A percentile compares a stretch with the other conserved stretches of the same genome.
Evolutionary conservation across 2,797 vertebrate genomes (phyloP).

Genomic region (Eulemur rubriventer): DNA sequence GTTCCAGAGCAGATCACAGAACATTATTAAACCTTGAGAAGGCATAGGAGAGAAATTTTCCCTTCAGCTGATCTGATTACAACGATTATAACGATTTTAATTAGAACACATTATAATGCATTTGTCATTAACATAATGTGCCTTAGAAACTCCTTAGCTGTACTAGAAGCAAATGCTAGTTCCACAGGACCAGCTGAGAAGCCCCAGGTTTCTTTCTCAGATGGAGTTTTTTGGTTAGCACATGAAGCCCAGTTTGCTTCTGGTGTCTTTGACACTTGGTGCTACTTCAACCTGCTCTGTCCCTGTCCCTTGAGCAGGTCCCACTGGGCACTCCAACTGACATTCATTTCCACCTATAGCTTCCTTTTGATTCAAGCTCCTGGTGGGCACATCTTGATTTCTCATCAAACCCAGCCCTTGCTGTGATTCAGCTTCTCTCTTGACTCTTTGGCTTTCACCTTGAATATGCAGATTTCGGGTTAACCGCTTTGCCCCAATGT

Average conservation of each 20-base stretch:
- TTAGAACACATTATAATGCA: background rate
- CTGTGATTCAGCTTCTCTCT: background rate
- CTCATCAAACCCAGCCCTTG: background rate
- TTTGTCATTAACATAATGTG: background rate
- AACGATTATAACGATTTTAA: slow-evolving; percentile 8
- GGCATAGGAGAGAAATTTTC: background rate
- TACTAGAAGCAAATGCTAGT: background rate
- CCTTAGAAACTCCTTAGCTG: background rate
- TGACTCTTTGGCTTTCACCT: background rate
- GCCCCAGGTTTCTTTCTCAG: background rate
- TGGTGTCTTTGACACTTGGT: background rate
- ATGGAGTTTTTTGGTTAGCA: background rate
- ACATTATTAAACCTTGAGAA: background rate
- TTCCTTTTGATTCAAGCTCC: background rate
- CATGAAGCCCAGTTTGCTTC: background rate
- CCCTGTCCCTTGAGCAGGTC: background rate
- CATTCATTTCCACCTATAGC: background rate
- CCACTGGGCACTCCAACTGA: background rate
- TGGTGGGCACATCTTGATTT: background rate
- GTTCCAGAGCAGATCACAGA: background rate
- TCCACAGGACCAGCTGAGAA: background rate
- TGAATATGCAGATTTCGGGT: background rate
- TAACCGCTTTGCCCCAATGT: background rate
- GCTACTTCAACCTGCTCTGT: background rate
- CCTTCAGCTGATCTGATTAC: background rate